Conservation (phyloP, 2,113 vertebrate species). For the Oryzias celebensis region DNA sequence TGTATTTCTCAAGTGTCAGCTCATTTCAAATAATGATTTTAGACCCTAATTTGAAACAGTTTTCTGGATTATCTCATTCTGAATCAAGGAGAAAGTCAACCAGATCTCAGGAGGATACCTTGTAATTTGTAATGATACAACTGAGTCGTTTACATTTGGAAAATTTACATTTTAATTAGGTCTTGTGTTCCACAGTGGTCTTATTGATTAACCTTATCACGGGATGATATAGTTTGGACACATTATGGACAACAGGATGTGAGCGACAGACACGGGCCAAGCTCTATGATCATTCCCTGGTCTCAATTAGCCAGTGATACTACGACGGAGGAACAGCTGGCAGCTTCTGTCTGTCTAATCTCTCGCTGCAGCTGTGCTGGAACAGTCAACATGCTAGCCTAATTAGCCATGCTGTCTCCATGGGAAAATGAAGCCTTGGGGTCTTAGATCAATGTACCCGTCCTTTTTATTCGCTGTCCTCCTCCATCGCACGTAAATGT, state of each 20-base stretch:
- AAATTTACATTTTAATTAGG: slow-evolving; percentile 71
- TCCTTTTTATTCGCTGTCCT: slow-evolving; percentile 65
- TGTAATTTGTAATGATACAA: slow-evolving; percentile 57
- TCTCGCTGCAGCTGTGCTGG: slow-evolving; percentile 79
- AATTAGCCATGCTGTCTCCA: slow-evolving; percentile 80
- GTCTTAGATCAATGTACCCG: slow-evolving; percentile 73
- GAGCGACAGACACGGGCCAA: slow-evolving; percentile 52
- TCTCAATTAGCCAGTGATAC: slow-evolving; percentile 80
- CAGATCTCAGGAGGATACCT: slow-evolving; percentile 42
- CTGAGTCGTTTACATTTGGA: slow-evolving; percentile 59
- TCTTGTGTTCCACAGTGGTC: slow-evolving; percentile 59
- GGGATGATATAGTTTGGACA: slow-evolving; percentile 71
- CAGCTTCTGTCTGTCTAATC: slow-evolving; percentile 79
- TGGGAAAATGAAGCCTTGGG: slow-evolving; percentile 75
- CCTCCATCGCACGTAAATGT: slow-evolving; percentile 55
- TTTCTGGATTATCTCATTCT: neutral
- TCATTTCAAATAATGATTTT: too few species aligned
- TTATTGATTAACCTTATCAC: slow-evolving; percentile 76
- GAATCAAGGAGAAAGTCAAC: slow-evolving; percentile 16
- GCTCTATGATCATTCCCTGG: slow-evolving; percentile 64
- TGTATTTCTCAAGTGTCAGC: too few species aligned
- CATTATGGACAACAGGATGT: slow-evolving; percentile 57
- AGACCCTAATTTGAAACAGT: too few species aligned
- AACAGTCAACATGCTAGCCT: slow-evolving; percentile 77
- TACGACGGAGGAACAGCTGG: slow-evolving; percentile 80